These are phyloP conservation scores for Ammospiza nelsoni DNA, from an alignment of 2,113 vertebrate species.

Conservation along the genomic window DNA sequence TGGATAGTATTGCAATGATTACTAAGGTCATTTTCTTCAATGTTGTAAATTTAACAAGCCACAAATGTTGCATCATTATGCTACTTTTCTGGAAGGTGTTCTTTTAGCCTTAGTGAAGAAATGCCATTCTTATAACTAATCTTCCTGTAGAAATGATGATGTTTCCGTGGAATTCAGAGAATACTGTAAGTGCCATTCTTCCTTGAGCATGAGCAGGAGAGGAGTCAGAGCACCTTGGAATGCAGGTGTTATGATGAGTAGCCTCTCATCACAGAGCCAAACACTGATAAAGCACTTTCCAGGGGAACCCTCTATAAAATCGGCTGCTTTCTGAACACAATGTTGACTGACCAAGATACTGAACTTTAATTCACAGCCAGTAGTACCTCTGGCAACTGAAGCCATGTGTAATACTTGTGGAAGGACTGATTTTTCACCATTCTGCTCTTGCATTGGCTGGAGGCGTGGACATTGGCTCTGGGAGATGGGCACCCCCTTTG, in stretches of 20 bases:
- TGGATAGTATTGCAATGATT: neutral
- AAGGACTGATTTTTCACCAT: neutral
- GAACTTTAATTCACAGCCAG: conserved; percentile 8
- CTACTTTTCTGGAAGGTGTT: conserved; percentile 17
- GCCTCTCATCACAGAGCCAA: neutral
- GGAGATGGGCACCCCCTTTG: neutral
- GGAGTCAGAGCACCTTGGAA: conserved; percentile 11
- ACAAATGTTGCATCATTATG: neutral
- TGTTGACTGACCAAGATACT: neutral
- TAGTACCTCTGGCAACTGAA: neutral
- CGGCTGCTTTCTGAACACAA: neutral
- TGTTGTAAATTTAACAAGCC: neutral
- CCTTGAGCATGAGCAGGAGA: neutral
- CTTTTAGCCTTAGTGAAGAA: conserved; percentile 36
- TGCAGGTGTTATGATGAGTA: neutral
- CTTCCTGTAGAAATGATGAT: neutral
- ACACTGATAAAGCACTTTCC: neutral
- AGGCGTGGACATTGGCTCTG: neutral
- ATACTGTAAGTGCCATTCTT: neutral
- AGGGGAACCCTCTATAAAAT: neutral
- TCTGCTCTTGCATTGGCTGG: neutral
- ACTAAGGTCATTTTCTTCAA: conserved; percentile 13
- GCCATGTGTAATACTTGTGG: neutral
- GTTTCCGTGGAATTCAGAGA: conserved; percentile 16
- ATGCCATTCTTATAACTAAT: conserved; percentile 11